Conservation (phyloP, 2,113 vertebrate species). For the Oryzias woworae region DNA sequence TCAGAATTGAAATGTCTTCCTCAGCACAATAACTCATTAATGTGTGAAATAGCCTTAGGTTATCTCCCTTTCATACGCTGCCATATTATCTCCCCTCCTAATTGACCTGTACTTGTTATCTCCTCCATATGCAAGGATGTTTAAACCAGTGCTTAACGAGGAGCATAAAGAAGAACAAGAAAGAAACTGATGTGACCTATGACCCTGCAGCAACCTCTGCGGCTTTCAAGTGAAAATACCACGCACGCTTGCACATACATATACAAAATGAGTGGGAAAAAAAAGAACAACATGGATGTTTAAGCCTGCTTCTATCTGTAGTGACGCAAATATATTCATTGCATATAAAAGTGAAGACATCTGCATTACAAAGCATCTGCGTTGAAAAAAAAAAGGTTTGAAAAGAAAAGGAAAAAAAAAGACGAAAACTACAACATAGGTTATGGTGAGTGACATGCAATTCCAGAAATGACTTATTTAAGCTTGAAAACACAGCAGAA, state of each 20-base stretch:
- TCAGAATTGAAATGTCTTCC: slow-evolving; percentile 3
- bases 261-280: too few relatives aligned
- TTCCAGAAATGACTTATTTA: too few relatives aligned
- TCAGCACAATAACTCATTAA: slow-evolving; percentile 34
- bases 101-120: slow-evolving; percentile 63
- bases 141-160: slow-evolving; percentile 47
- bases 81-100: slow-evolving; percentile 57
- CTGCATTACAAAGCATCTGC: too few relatives aligned
- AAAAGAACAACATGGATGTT: too few relatives aligned
- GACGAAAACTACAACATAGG: background rate
- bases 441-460: too few relatives aligned
- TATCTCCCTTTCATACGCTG: slow-evolving; percentile 41
- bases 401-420: slow-evolving; percentile 5
- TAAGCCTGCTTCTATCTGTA: too few relatives aligned
- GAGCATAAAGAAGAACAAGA: slow-evolving; percentile 40
- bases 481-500: too few relatives aligned
- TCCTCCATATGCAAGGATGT: slow-evolving; percentile 39
- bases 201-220: slow-evolving; percentile 13
- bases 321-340: too few relatives aligned
- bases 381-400: too few relatives aligned
- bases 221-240: background rate
- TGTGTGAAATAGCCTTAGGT: slow-evolving; percentile 40
- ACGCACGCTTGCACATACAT: too few relatives aligned
- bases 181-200: slow-evolving; percentile 36
- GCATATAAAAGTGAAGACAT: too few relatives aligned